These are phyloP conservation scores for Actenoides hombroni DNA, from an alignment of 2,113 vertebrate species.

Conservation along the genomic window DNA sequence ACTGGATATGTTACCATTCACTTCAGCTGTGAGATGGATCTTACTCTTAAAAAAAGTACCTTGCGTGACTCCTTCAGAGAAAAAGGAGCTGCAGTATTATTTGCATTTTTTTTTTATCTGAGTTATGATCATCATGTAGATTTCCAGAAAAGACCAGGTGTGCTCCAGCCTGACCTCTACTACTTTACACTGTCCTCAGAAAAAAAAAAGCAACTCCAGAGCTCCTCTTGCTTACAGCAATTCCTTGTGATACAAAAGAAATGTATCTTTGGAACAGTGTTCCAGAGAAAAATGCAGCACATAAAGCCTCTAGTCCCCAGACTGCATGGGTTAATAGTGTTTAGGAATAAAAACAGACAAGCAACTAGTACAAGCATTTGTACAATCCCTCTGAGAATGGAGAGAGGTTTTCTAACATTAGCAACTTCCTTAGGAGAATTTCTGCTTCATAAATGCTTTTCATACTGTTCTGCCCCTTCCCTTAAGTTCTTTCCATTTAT, in stretches of 20 bases:
- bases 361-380: slow-evolving; percentile 18
- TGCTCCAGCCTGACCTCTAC: neutral
- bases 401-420: slow-evolving; percentile 37
- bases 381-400: neutral
- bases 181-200: neutral
- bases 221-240: neutral
- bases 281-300: neutral
- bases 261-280: neutral
- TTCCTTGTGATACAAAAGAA: neutral
- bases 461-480: neutral
- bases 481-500: neutral
- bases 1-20: neutral
- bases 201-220: neutral
- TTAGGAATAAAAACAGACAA: slow-evolving; percentile 54
- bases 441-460: slow-evolving; percentile 25
- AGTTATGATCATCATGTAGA: neutral
- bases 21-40: neutral
- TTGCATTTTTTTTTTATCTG: neutral
- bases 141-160: neutral
- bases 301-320: slow-evolving; percentile 1
- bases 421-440: slow-evolving; percentile 29
- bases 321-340: slow-evolving; percentile 1
- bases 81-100: neutral
- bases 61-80: neutral
- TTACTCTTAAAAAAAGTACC: neutral